A percentile compares a stretch with the other conserved stretches of the same genome.
Conservation (phyloP, 2,888 invertebrate genomes). For the Drosophila atripex region DNA sequence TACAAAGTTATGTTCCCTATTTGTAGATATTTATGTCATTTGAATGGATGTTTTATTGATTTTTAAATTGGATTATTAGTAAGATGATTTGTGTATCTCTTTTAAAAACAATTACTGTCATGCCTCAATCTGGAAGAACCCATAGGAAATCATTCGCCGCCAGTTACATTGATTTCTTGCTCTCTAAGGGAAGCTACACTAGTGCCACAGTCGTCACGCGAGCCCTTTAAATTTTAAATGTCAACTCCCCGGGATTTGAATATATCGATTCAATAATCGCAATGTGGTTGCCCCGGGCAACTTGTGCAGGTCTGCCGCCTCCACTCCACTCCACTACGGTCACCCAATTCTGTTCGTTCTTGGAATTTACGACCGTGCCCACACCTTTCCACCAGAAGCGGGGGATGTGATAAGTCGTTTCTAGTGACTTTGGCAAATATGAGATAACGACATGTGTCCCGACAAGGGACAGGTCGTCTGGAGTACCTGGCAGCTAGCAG, state of each 20-base stretch:
- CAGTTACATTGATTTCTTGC: constrained; percentile 19
- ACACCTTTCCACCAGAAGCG: constrained; percentile 20
- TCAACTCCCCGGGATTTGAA: constrained; percentile 47
- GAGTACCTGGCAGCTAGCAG: constrained; percentile 23
- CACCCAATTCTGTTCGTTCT: constrained; percentile 8
- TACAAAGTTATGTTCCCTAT: not conserved
- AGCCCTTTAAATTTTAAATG: constrained; percentile 46
- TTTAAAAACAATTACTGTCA: not conserved
- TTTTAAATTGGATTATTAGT: not conserved
- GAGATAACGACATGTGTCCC: constrained; percentile 53
- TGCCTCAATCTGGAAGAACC: not conserved
- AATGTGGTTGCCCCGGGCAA: constrained; percentile 27
- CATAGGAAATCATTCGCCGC: constrained; percentile 7
- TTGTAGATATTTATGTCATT: not conserved
- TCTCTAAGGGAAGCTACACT: constrained; percentile 17
- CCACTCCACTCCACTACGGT: not conserved
- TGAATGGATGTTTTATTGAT: not conserved
- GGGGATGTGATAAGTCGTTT: constrained; percentile 40
- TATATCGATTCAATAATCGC: constrained; percentile 68
- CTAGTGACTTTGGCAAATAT: constrained; percentile 51
- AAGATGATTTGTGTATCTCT: too few relatives aligned
- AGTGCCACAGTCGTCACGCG: constrained; percentile 45
- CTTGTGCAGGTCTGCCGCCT: constrained; percentile 8
- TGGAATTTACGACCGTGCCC: constrained; percentile 48
- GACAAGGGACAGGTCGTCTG: constrained; percentile 13